Evolutionary conservation across 2,113 vertebrate genomes (phyloP), one percentile per base, ranked within the genome.

Genomic region (Oncorhynchus keta): DNA sequence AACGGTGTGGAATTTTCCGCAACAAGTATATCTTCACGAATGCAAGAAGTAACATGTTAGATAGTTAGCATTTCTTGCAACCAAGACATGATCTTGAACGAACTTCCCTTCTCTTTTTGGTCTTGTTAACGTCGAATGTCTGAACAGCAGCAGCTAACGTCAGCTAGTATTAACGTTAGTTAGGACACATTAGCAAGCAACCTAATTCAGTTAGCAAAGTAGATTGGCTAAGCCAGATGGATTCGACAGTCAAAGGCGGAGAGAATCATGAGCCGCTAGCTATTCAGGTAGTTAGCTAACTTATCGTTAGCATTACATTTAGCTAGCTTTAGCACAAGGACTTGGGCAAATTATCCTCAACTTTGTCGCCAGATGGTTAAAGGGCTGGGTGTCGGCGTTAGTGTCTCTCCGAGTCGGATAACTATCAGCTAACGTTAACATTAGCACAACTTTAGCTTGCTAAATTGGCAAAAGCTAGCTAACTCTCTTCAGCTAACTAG

Each of bases 391-490:
- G 39, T 45, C 39, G 39, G 39, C 39, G 39, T 45, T 45, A 11
- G 39, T 45, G 18, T 55, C 51, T 55, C 49, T 55, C 14, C 14
- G 49, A 14, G 16, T 55, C 51, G 14, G 51, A 18, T 55, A 51
- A 51, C 11, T 51, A 51, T 3, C 49, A 55, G 51, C 4, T 18
- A 55, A 55, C 3, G 4, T 55, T 55, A 55, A 55, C 14, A 55
- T 55, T 55, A 18, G 49, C 49, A 18, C 18, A 55, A 55, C 51
- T 55, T 55, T 55, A 14, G 51, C 14, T 55, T 2, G 5, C 51
- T 55, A 55, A 18, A 18, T 55, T 55, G 51, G 51, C 5, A 55
- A 22, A 83, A 76, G 87, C 78, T 67, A 79, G 73, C 22, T 71
- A 76, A 26, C 20, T 22, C 22, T n/a, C 5, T 18, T 57, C 20